phyloP scores from a whole-genome alignment of 2,113 vertebrate species.

The Poeciliopsis retropinna region DNA sequence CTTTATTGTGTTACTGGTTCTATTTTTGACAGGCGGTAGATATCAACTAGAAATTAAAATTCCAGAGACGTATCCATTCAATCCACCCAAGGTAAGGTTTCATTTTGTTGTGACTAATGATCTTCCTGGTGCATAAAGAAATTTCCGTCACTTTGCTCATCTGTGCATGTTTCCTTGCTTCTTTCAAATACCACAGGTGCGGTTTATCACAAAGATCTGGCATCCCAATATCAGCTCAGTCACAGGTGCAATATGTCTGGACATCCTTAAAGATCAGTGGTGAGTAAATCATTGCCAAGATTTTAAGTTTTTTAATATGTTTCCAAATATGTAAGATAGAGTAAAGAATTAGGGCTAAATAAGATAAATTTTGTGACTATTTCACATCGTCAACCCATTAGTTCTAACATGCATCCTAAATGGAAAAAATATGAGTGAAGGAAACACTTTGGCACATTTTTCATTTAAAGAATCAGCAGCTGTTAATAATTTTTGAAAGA shows the following conservation, averaged over 20 bases:
- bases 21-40: slow-evolving; percentile 75
- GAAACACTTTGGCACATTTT: not conserved
- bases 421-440: not conserved
- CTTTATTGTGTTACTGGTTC: not conserved
- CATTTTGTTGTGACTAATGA: not conserved
- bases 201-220: slow-evolving; percentile 99
- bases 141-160: not conserved
- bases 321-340: not conserved
- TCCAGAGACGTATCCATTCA: slow-evolving; percentile 86
- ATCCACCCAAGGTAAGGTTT: slow-evolving; percentile 82
- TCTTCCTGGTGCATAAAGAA: not conserved
- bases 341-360: not conserved
- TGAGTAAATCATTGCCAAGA: slow-evolving; percentile 76
- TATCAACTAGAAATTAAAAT: slow-evolving; percentile 88
- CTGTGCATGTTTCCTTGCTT: not conserved
- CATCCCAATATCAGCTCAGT: slow-evolving; percentile 99
- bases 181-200: slow-evolving; percentile 82
- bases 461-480: not conserved
- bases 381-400: not conserved
- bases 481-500: not conserved
- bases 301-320: slow-evolving; percentile 14
- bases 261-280: slow-evolving; percentile 99
- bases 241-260: slow-evolving; percentile 99
- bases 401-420: too few relatives aligned
- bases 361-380: not conserved